Percentiles rank a stretch among this genome's conserved stretches.
Evolutionary conservation across 1,140 invertebrate genomes (phyloP).

Genomic region (Ylistrum balloti): DNA sequence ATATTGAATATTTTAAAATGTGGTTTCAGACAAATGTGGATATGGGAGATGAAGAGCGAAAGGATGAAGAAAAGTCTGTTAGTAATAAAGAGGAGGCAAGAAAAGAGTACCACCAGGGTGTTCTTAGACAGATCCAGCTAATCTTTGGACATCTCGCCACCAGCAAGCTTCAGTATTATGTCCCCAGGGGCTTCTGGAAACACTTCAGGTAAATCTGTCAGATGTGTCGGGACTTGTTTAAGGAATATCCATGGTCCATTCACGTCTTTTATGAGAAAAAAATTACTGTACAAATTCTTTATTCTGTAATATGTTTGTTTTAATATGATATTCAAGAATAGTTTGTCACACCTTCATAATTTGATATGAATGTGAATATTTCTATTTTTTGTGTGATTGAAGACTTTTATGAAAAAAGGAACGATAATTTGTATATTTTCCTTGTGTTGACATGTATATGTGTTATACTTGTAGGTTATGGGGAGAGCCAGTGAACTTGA

Average conservation of each 20-base stretch:
- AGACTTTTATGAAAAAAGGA: too few species aligned
- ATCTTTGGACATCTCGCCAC: slow-evolving; percentile 98
- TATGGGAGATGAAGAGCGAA: slow-evolving; percentile 76
- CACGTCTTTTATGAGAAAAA: too few species aligned
- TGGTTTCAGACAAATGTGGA: slow-evolving; percentile 75
- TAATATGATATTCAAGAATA: too few species aligned
- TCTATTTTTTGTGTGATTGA: too few species aligned
- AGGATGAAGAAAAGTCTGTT: slow-evolving; percentile 76
- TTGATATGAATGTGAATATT: too few species aligned
- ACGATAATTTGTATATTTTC: too few species aligned
- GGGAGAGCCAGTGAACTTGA: slow-evolving; percentile 98
- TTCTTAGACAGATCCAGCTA: slow-evolving; percentile 98
- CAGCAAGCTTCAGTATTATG: slow-evolving; percentile 98
- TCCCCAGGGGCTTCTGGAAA: slow-evolving; percentile 97
- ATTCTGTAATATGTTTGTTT: too few species aligned
- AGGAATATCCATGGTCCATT: too few species aligned
- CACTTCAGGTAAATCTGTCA: slow-evolving; percentile 96
- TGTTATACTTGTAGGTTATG: slow-evolving; percentile 85
- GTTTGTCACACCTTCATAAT: too few species aligned
- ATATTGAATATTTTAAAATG: not conserved
- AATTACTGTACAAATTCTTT: too few species aligned
- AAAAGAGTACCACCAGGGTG: slow-evolving; percentile 96
- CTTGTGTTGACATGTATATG: not conserved
- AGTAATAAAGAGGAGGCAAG: slow-evolving; percentile 81
- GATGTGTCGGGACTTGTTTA: too few species aligned